These are phyloP conservation scores for Antitype chi DNA, from an alignment of 2,888 invertebrate genomes.

Conservation along the genomic window DNA sequence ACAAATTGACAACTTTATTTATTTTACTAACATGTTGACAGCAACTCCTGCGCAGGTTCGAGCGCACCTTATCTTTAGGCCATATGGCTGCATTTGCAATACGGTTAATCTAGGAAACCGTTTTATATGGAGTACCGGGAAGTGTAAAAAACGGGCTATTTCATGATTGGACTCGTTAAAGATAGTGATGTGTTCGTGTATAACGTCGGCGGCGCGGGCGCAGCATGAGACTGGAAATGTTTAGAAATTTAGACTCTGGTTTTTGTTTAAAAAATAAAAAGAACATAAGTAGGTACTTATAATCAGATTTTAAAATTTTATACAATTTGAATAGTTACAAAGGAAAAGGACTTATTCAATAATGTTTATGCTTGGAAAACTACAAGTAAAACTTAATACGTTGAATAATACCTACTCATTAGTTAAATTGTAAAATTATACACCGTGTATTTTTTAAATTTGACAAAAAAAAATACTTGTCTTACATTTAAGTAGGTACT, in stretches of 20 bases:
- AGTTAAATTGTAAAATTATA: background rate
- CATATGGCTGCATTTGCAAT: constrained; percentile 73
- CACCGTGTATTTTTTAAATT: background rate
- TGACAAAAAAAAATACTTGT: no score
- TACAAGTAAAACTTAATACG: background rate
- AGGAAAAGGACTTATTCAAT: background rate
- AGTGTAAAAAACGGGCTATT: constrained; percentile 73
- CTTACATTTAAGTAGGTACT: background rate
- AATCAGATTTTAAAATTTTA: background rate
- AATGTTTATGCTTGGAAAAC: no score
- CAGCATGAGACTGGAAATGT: constrained; percentile 25
- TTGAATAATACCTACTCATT: background rate
- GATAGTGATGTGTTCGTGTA: constrained; percentile 53
- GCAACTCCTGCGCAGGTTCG: constrained; percentile 54
- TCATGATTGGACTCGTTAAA: constrained; percentile 61
- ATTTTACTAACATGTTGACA: constrained; percentile 59
- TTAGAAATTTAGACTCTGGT: constrained; percentile 20
- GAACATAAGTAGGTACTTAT: no score
- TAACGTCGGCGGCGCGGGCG: constrained; percentile 28
- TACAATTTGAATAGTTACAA: background rate
- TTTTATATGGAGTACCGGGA: constrained; percentile 72
- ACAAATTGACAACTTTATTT: constrained; percentile 58
- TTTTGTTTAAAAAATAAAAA: no score
- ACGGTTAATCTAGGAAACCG: constrained; percentile 76
- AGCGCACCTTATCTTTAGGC: constrained; percentile 67